phyloP scores from a whole-genome alignment of 2,797 vertebrate species.

The Ispidina lecontei region DNA sequence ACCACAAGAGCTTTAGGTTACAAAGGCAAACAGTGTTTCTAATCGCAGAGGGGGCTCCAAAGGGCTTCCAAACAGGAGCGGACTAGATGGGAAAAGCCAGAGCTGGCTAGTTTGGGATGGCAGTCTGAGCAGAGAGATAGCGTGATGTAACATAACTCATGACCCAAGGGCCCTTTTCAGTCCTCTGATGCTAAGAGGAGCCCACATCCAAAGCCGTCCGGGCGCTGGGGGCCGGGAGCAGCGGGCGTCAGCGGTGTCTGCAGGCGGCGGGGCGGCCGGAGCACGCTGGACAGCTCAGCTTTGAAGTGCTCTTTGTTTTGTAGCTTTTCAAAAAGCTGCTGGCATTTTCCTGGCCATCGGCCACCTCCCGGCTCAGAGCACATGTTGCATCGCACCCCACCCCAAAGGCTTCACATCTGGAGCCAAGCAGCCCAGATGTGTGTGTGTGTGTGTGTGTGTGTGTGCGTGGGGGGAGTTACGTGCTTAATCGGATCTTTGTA shows the following conservation, averaged over 20 bases:
- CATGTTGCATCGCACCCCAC: constrained; percentile 46
- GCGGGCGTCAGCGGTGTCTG: neutral
- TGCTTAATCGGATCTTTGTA: neutral
- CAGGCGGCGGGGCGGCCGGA: neutral
- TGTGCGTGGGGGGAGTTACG: neutral
- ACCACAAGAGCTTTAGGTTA: constrained; percentile 72
- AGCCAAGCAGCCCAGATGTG: constrained; percentile 53
- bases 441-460: neutral
- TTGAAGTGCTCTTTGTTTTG: constrained; percentile 40
- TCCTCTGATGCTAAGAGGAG: constrained; percentile 45
- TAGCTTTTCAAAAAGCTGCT: constrained; percentile 43
- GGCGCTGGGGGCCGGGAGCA: neutral
- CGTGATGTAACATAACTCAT: constrained; percentile 63
- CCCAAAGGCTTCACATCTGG: constrained; percentile 41
- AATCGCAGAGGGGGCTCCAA: constrained; percentile 56
- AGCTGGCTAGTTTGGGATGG: constrained; percentile 40
- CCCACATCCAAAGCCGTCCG: neutral
- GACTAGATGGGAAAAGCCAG: constrained; percentile 69
- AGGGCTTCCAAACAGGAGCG: constrained; percentile 55
- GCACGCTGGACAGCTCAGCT: constrained; percentile 55
- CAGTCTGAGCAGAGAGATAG: constrained; percentile 45
- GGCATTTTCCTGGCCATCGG: constrained; percentile 55
- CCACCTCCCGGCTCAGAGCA: constrained; percentile 28
- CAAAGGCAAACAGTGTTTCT: constrained; percentile 69
- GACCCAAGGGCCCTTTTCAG: constrained; percentile 65